Percentiles rank a stretch among this genome's conserved stretches.
These are phyloP conservation scores for Ptiloglossa arizonensis DNA, from an alignment of 1,140 invertebrate genomes.

Conservation along the genomic window DNA sequence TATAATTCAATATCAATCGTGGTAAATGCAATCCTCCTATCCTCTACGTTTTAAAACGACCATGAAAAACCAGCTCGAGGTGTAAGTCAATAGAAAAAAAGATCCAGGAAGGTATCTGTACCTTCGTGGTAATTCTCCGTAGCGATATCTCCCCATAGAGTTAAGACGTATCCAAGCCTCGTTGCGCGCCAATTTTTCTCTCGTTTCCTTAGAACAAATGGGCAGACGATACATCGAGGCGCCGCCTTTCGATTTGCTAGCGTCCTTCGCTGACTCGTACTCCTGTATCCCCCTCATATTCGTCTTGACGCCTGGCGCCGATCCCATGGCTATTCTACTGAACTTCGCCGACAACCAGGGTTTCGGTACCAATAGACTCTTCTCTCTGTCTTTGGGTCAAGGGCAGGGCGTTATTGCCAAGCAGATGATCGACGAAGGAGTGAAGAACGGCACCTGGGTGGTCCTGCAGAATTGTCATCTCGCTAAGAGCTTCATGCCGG, in stretches of 20 bases:
- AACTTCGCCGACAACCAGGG: slow-evolving; percentile 96
- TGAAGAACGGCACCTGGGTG: slow-evolving; percentile 94
- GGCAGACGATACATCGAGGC: slow-evolving; percentile 92
- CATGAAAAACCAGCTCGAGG: no score
- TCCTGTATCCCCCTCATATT: slow-evolving; percentile 93
- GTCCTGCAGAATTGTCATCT: slow-evolving; percentile 98
- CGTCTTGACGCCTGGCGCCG: slow-evolving; percentile 94
- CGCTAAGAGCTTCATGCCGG: slow-evolving; percentile 95
- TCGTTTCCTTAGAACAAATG: slow-evolving; percentile 69
- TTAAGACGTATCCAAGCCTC: no score
- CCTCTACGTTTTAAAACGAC: no score
- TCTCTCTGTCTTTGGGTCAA: slow-evolving; percentile 95
- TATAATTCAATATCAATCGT: no score
- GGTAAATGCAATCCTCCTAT: no score
- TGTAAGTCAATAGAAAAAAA: no score
- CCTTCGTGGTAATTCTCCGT: no score
- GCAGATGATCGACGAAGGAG: slow-evolving; percentile 92
- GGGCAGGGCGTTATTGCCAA: slow-evolving; percentile 95
- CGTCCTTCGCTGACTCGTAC: slow-evolving; percentile 92
- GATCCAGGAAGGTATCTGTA: no score
- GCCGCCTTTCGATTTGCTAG: slow-evolving; percentile 93
- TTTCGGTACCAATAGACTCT: slow-evolving; percentile 90
- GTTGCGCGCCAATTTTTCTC: neutral
- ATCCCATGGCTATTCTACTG: slow-evolving; percentile 92
- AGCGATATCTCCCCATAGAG: no score